A percentile compares a stretch with the other conserved stretches of the same genome.
Conservation (phyloP, 1,140 invertebrate species). For the Leptinotarsa texana region DNA sequence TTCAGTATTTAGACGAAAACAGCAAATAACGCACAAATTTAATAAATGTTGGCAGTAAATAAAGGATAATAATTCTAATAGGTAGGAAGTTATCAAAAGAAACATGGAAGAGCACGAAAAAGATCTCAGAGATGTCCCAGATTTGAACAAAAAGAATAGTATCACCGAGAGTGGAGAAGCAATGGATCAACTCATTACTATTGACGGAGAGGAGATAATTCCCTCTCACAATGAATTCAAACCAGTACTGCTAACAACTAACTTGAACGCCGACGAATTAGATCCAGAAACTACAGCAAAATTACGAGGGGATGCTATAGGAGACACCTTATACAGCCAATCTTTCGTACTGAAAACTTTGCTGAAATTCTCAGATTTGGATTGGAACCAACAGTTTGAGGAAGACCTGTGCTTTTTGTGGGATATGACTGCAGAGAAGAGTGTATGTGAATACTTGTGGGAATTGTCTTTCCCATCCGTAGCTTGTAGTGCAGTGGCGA, state of each 20-base stretch:
- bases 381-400: slow-evolving; percentile 62
- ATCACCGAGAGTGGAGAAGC: too few relatives aligned
- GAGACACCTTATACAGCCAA: slow-evolving; percentile 74
- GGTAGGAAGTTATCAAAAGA: too few relatives aligned
- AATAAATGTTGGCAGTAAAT: too few relatives aligned
- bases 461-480: slow-evolving; percentile 68
- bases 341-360: slow-evolving; percentile 72
- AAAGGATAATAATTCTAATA: too few relatives aligned
- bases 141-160: too few relatives aligned
- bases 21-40: too few relatives aligned
- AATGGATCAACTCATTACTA: too few relatives aligned
- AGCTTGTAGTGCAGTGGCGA: slow-evolving; percentile 56
- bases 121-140: too few relatives aligned
- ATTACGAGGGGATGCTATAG: slow-evolving; percentile 72
- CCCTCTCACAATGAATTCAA: too few relatives aligned
- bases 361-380: slow-evolving; percentile 59
- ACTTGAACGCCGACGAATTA: slow-evolving; percentile 50
- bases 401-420: slow-evolving; percentile 73
- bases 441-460: slow-evolving; percentile 69
- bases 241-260: slow-evolving; percentile 20
- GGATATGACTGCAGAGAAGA: slow-evolving; percentile 77
- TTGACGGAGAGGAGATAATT: too few relatives aligned
- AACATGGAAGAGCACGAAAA: too few relatives aligned
- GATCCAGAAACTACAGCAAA: slow-evolving; percentile 58
- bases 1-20: too few relatives aligned